Evolutionary conservation across 2,797 vertebrate genomes (phyloP).

Genomic region (Sarcoramphus papa): DNA sequence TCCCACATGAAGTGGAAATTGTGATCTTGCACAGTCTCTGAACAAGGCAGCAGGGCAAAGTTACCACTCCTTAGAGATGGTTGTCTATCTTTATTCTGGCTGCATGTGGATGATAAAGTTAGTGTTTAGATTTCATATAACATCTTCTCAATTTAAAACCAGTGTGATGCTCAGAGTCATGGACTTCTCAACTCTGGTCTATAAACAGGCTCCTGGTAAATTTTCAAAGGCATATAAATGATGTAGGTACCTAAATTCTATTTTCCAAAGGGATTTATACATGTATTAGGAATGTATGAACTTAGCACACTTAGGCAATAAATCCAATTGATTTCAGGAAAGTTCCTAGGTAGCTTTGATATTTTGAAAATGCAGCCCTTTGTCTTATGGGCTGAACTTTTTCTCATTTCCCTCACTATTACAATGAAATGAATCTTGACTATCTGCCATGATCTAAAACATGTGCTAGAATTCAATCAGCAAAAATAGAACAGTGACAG

Average conservation of each 20-base stretch:
- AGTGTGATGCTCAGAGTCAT: not conserved
- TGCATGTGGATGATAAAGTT: not conserved
- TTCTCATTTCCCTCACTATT: not conserved
- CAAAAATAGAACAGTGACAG: not conserved
- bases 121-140: not conserved
- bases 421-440: not conserved
- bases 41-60: not conserved
- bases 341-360: not conserved
- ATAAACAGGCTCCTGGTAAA: not conserved
- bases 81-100: not conserved
- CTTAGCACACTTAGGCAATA: not conserved
- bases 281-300: not conserved
- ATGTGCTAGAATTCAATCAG: not conserved
- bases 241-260: not conserved
- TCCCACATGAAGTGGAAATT: not conserved
- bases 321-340: slow-evolving; percentile 6
- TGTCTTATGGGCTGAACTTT: not conserved
- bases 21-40: not conserved
- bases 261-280: slow-evolving; percentile 9
- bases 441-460: not conserved
- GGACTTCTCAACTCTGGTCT: not conserved
- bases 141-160: not conserved
- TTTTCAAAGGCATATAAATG: not conserved
- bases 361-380: not conserved
- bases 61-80: not conserved